Evolutionary conservation across 2,113 vertebrate species (phyloP), one percentile per base, ranked within the genome.

Genomic region (Cacatua alba): DNA sequence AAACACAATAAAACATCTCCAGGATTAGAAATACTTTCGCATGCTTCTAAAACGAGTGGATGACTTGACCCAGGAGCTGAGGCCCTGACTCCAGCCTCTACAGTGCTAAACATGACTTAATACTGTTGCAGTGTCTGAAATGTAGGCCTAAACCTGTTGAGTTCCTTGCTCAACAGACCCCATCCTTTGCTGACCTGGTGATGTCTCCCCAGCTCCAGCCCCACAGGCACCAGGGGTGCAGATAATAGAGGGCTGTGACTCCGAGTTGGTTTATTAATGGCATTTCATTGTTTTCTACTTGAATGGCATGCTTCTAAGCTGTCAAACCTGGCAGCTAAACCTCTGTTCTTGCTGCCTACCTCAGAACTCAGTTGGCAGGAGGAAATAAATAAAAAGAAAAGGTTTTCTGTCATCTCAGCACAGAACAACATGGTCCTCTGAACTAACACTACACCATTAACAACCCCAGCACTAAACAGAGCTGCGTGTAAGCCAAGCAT

Each of bases 141-240:
- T 37, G 21, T 4, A 33, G 48, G 29, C 41, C 8, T 33, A 57
- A 31, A 41, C 18, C 35, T 59, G 25, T 15, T 2, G 5, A 74
- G 62, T 31, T 59, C 33, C n/a, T 17, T 31, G 39, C 46, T 62
- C 46, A 81, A 33, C 7, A 43, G 15, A 25, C 18, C 6, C 14
- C 41, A 31, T 14, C 41, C 43, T 57, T 35, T 46, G 67, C 48
- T 52, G 72, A 35, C 20, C 28, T 39, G 5, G 10, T 11, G 59
- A 18, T 67, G 16, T 3, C 13, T 48, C 26, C 70, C 46, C 53
- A 43, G 41, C 33, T 55, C 24, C 48, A 24, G 53, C 41, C 48
- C 5, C 7, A 0, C 25, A 52, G 25, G 67, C 64, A 62, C 41
- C 37, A 65, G n/a, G 13, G 9, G 3, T 15, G 18, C 0, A 0